Evolutionary conservation across 2,113 vertebrate species (phyloP).

Genomic region (Perca flavescens): DNA sequence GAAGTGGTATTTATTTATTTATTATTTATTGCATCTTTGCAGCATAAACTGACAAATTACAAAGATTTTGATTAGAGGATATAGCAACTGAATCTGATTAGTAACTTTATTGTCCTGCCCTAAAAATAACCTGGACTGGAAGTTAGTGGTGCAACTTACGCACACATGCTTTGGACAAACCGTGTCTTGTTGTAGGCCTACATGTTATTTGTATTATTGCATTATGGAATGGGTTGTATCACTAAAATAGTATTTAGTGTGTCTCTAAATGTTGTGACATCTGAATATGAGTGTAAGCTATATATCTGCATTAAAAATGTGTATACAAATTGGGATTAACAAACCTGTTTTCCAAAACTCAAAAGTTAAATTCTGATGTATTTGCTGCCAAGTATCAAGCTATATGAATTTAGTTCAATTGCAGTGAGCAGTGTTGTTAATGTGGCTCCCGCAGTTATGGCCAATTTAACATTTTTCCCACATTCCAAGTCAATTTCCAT

Average conservation of each 20-base stretch:
- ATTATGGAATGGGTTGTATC: neutral
- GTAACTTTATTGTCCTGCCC: constrained; percentile 10
- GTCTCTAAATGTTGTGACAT: neutral
- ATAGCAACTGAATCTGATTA: constrained; percentile 18
- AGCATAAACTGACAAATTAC: constrained; percentile 32
- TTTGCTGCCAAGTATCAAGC: neutral
- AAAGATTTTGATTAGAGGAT: constrained; percentile 14
- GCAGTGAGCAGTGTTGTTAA: neutral
- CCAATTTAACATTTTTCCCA: neutral
- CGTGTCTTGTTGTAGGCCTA: neutral
- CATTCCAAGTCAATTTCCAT: neutral
- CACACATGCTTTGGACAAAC: neutral
- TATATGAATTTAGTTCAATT: neutral
- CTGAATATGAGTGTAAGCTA: neutral
- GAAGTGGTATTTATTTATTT: constrained; percentile 29
- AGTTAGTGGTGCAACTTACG: neutral
- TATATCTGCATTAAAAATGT: neutral
- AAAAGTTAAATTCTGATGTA: neutral
- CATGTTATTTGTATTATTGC: neutral
- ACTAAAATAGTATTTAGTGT: neutral
- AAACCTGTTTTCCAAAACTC: neutral
- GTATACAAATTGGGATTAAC: neutral
- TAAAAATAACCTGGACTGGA: neutral
- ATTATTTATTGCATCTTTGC: constrained; percentile 46
- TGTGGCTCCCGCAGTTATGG: constrained; percentile 1